Evolutionary conservation across 2,113 vertebrate species (phyloP), one percentile per base, ranked within the genome.

Genomic region (Ailuropoda melanoleuca): DNA sequence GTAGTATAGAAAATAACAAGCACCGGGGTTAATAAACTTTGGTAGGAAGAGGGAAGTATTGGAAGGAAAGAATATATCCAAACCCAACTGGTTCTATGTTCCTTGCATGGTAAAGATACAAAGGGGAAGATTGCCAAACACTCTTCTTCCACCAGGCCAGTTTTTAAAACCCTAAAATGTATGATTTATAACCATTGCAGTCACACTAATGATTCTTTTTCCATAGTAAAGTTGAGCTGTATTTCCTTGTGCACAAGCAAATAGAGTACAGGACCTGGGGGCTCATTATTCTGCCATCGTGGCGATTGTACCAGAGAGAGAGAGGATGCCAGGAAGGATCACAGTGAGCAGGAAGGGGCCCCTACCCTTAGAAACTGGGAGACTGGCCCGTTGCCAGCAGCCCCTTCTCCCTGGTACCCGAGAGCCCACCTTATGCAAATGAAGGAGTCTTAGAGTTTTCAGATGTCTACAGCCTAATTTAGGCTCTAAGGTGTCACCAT

Each of bases 1-100:
- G 29, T 64, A 75, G 86, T 37, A 50, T 18, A 75, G 84, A 93
- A 93, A 80, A 31, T 93, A 48, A 58, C 60, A 96, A 29, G 23
- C 13, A 72, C 34, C 3, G 53, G 39, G 15, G 21, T n/a, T 85
- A 84, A 29, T 66, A 56, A 75, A 66, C 24, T 34, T 90, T 50
- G 24, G 66, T n/a, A 70, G 17, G 39, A 64, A 92, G 8, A 26
- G 4, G 70, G 26, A 83, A 37, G 9, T 74, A 53, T 64, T 58
- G 23, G 88, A 64, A 95, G 34, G 48, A 90, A 83, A 85, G 78
- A 72, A 23, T 8, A 23, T 11, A 6, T 48, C 11, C 1, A 81
- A 43, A 43, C 26, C n/a, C 34, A n/a, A 0, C 12, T 50, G 58
- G 34, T 58, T 70, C 75, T 43, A 0, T 56, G 19, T 37, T 53